These are phyloP conservation scores for Blastobasis lacticolella DNA, from an alignment of 2,888 invertebrate genomes.

Conservation along the genomic window DNA sequence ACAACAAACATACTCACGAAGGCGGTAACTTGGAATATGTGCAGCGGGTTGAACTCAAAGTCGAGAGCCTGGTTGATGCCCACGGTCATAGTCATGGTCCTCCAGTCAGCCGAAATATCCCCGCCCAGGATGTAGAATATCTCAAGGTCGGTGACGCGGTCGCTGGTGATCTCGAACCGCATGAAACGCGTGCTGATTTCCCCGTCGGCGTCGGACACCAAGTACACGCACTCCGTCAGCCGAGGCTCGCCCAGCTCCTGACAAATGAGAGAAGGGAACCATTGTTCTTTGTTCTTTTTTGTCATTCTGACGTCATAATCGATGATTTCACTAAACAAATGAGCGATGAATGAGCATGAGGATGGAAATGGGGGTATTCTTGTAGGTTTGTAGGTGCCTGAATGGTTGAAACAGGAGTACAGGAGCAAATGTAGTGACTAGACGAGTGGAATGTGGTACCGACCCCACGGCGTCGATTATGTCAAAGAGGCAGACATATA, in stretches of 20 bases:
- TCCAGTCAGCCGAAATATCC: constrained; percentile 31
- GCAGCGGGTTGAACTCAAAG: constrained; percentile 64
- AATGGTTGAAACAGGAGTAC: too few species aligned
- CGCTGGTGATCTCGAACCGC: constrained; percentile 48
- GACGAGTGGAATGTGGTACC: too few species aligned
- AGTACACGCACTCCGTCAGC: constrained; percentile 47
- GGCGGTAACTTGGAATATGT: constrained; percentile 71
- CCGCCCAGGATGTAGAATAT: constrained; percentile 47
- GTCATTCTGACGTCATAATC: too few species aligned
- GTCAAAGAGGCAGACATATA: too few species aligned
- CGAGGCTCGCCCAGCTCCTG: constrained; percentile 57
- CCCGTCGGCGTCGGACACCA: constrained; percentile 56
- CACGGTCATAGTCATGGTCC: constrained; percentile 47
- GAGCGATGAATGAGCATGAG: too few species aligned
- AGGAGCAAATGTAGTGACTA: too few species aligned
- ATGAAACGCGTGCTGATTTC: constrained; percentile 57
- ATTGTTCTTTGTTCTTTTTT: too few species aligned
- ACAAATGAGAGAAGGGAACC: neutral
- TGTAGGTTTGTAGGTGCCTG: too few species aligned
- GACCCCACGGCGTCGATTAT: too few species aligned
- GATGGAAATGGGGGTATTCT: too few species aligned
- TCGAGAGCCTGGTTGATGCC: constrained; percentile 40
- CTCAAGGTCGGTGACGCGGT: constrained; percentile 38
- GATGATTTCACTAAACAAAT: too few species aligned
- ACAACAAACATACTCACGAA: constrained; percentile 45